phyloP scores from a whole-genome alignment of 2,797 vertebrate species.

The Mus caroli region DNA sequence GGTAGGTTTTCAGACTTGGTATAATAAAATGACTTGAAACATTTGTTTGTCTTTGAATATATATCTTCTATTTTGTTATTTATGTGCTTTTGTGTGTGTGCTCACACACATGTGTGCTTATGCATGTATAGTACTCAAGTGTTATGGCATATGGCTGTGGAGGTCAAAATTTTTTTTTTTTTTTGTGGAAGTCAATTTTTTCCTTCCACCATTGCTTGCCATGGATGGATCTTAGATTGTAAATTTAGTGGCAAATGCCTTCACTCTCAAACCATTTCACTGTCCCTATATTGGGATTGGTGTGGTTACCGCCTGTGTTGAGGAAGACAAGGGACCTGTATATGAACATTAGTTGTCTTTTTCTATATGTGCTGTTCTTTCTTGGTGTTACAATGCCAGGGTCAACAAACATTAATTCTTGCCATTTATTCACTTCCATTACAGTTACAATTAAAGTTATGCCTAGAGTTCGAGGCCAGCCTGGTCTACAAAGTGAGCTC shows the following conservation, averaged over 20 bases:
- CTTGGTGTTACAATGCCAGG: neutral
- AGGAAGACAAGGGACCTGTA: neutral
- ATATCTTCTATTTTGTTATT: neutral
- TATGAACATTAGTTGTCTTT: neutral
- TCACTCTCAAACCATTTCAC: neutral
- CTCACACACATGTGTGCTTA: fast-evolving
- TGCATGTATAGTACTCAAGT: neutral
- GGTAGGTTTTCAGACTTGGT: neutral
- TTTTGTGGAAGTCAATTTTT: neutral
- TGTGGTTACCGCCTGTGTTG: neutral
- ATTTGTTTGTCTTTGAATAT: neutral
- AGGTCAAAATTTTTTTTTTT: no score
- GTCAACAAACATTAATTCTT: neutral
- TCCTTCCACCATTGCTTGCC: neutral
- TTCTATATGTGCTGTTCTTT: neutral
- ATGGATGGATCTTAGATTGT: neutral
- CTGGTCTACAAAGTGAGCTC: no score
- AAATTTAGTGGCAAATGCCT: neutral
- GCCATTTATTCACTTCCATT: neutral
- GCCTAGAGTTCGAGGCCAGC: no score
- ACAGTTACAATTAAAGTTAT: neutral
- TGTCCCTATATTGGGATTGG: neutral
- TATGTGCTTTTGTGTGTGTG: neutral
- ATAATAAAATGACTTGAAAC: neutral
- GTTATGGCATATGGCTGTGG: neutral